Percentiles rank a stretch among this genome's conserved stretches.
Evolutionary conservation across 2,113 vertebrate genomes (phyloP).

Genomic region (Marcusenius ussheri): DNA sequence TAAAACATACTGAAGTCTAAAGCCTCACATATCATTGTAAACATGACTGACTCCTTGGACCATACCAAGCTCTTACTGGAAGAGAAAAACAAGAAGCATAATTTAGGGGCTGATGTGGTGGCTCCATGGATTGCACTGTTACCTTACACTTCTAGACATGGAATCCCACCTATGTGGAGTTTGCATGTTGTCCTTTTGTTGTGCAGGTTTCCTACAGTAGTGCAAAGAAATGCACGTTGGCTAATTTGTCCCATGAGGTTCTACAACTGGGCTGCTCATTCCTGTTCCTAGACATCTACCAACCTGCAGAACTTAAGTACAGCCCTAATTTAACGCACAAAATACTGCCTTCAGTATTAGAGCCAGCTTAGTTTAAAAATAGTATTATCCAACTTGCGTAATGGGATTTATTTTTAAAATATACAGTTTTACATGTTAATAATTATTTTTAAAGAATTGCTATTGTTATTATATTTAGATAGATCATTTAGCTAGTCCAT

Average conservation of each 20-base stretch:
- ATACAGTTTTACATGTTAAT: not conserved
- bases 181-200: not conserved
- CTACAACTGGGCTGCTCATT: not conserved
- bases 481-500: not conserved
- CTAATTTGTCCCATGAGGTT: not conserved
- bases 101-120: not conserved
- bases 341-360: not conserved
- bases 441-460: not conserved
- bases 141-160: not conserved
- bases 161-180: not conserved
- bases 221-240: not conserved
- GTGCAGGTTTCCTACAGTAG: not conserved
- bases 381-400: not conserved
- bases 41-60: not conserved
- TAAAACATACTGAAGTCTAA: not conserved
- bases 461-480: not conserved
- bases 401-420: not conserved
- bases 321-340: not conserved
- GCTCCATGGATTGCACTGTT: not conserved
- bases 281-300: not conserved
- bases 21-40: not conserved
- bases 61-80: not conserved
- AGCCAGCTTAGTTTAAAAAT: not conserved
- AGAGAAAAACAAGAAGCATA: not conserved
- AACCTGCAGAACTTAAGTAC: not conserved